Evolutionary conservation across 2,113 vertebrate species (phyloP).

Genomic region (Cephalopholis sonnerati): DNA sequence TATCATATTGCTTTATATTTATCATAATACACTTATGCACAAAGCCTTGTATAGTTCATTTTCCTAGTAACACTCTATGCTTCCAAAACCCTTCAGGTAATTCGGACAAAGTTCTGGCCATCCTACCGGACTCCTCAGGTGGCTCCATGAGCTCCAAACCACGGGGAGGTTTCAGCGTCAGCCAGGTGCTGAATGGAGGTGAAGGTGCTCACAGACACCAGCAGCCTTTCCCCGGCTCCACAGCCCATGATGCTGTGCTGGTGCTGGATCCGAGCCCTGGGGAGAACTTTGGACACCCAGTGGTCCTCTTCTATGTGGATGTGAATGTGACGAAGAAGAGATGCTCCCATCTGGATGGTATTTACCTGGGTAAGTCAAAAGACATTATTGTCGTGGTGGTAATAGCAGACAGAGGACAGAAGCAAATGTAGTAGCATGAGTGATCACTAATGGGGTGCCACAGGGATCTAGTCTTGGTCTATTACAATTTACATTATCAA

Average conservation of each 20-base stretch:
- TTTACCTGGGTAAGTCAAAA: constrained; percentile 84
- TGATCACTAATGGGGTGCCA: background rate
- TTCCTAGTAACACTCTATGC: background rate
- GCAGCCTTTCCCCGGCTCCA: constrained; percentile 62
- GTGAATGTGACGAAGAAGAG: constrained; percentile 85
- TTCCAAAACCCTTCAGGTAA: constrained; percentile 45
- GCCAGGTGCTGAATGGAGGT: constrained; percentile 46
- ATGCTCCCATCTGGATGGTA: constrained; percentile 83
- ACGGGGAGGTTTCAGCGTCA: constrained; percentile 32
- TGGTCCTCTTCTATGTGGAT: constrained; percentile 86
- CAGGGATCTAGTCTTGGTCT: background rate
- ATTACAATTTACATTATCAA: background rate
- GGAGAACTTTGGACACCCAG: constrained; percentile 86
- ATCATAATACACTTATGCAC: background rate
- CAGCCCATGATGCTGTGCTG: constrained; percentile 84
- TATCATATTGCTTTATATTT: background rate
- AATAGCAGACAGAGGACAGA: background rate
- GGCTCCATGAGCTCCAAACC: constrained; percentile 52
- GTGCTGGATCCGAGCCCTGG: constrained; percentile 86
- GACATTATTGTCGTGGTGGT: background rate
- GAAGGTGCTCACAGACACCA: constrained; percentile 55
- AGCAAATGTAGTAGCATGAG: background rate
- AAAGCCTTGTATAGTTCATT: background rate
- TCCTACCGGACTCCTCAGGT: constrained; percentile 82
- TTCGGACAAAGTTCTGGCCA: constrained; percentile 82